Evolutionary conservation across 2,113 vertebrate species (phyloP).

Genomic region (Embiotoca jacksoni): DNA sequence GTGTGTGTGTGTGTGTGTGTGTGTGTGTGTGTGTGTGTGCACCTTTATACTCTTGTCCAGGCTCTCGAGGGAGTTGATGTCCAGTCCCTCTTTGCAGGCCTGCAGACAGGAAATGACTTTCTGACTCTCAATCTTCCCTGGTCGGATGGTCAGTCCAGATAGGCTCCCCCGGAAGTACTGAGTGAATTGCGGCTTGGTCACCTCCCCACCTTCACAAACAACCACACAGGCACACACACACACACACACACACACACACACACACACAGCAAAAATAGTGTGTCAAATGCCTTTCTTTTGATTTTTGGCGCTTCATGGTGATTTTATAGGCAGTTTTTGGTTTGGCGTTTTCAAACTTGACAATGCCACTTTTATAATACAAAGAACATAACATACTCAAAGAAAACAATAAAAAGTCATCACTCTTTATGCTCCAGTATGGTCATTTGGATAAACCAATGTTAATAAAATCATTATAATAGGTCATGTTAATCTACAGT

Average conservation of each 20-base stretch:
- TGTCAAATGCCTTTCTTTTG: background rate
- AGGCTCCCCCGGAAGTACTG: conserved; percentile 97
- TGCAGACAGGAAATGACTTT: conserved; percentile 98
- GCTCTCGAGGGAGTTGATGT: conserved; percentile 96
- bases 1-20: background rate
- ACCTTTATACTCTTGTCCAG: conserved; percentile 96
- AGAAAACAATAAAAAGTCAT: background rate
- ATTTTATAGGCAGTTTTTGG: background rate
- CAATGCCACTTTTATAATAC: background rate
- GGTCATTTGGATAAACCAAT: background rate
- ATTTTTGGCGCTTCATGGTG: too few species aligned
- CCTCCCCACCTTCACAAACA: conserved; percentile 90
- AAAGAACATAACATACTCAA: background rate
- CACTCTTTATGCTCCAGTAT: background rate
- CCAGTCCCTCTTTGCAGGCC: conserved; percentile 97
- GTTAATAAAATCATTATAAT: background rate
- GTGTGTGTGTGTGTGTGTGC: conserved; percentile 16
- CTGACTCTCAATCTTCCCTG: conserved; percentile 97
- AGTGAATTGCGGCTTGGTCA: conserved; percentile 93
- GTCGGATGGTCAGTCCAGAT: conserved; percentile 94
- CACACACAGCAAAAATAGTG: conserved; percentile 4
- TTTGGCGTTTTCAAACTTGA: background rate
- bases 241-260: conserved; percentile 42
- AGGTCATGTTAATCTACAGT: conserved; percentile 11
- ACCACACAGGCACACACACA: background rate